Evolutionary conservation across 2,888 invertebrate genomes (phyloP).

Genomic region (Ferrisia virgata): DNA sequence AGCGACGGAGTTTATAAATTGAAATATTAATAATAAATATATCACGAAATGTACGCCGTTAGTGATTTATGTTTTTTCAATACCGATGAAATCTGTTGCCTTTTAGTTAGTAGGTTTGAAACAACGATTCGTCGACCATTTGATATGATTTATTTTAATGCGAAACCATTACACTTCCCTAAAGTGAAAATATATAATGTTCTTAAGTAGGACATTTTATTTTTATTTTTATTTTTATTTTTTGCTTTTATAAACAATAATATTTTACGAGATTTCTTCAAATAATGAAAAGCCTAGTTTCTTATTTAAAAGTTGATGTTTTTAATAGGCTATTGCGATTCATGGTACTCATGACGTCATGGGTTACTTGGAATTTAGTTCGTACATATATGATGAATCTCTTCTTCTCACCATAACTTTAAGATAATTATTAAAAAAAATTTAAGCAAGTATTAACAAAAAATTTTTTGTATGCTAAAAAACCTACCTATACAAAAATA

Average conservation of each 20-base stretch:
- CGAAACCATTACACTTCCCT: neutral
- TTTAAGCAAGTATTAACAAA: too few relatives aligned
- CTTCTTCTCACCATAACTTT: too few relatives aligned
- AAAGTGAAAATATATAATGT: neutral
- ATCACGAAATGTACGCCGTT: neutral
- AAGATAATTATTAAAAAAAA: too few relatives aligned
- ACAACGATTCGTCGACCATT: neutral
- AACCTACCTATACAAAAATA: neutral
- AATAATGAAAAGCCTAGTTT: neutral
- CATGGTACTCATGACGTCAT: too few relatives aligned
- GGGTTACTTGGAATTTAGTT: too few relatives aligned
- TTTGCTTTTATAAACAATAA: neutral
- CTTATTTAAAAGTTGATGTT: neutral
- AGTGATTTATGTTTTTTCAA: neutral
- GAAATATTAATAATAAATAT: neutral
- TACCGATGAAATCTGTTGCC: constrained; percentile 1
- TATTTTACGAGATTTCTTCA: neutral
- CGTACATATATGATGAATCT: too few relatives aligned
- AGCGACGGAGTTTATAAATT: neutral
- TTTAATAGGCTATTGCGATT: too few relatives aligned
- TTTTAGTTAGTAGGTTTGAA: neutral
- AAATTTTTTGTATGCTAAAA: too few relatives aligned
- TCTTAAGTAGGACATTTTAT: neutral
- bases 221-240: too few relatives aligned
- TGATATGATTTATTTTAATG: constrained; percentile 12